Evolutionary conservation across 2,888 invertebrate genomes (phyloP), one percentile per base, ranked within the genome.

Genomic region (Osedax fenrisi): DNA sequence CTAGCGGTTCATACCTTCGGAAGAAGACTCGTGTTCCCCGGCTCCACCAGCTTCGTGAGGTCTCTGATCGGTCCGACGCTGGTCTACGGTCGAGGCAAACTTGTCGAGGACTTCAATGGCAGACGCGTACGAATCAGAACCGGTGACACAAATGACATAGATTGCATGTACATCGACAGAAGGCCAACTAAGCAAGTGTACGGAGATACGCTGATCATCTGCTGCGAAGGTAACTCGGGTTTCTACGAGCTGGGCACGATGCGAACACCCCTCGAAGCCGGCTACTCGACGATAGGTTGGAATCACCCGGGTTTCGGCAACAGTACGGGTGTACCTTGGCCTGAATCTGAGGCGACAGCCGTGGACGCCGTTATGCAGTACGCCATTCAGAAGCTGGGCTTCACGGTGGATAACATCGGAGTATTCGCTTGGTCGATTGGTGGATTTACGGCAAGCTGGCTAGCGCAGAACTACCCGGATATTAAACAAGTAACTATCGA

Each of bases 371-470:
- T 97, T 1, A 89, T 97, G 86, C 92, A 92, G 81, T 98, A 92
- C 86, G 94, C 96, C 0, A 89, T 92, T 23, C 86, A 90, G 78
- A 88, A 89, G 79, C 87, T 98, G 17, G 89, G 89, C 3, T 98
- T 94, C 84, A 83, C 74, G 26, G 88, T 90, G 2, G 89, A 91
- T 76, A 87, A 91, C 81, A 94, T 97, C 61, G 87, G 94, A 17
- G 82, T 97, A 22, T 83, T 86, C 74, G 96, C 93, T 1, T 98
- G 98, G 97, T 97, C 97, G 81, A 98, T 98, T 82, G 98, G 98
- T 0, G 95, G 95, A 0, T 98, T 90, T 83, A 87, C 92, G 0
- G 89, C 93, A 0, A 87, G 92, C 0, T 95, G 92, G 90, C 92
- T 92, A 1, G 94, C 94, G 2, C 89, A 89, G 85, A 90, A 90